Evolutionary conservation across 2,888 invertebrate genomes (phyloP).

Genomic region (Drosophila ustulata): DNA sequence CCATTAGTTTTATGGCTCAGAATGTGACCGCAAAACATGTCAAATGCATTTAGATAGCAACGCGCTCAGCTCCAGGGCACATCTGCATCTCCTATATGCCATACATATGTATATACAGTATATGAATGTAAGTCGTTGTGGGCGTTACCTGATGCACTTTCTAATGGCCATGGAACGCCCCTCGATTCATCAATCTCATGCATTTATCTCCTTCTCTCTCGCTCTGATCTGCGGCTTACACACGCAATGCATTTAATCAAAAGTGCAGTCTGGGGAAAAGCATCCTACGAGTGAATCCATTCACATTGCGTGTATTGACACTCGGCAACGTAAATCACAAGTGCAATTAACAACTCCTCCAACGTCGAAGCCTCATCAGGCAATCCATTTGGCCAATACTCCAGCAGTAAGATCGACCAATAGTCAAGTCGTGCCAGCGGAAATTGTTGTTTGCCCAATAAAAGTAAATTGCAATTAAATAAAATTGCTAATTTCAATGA

Average conservation of each 20-base stretch:
- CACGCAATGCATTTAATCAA: constrained; percentile 74
- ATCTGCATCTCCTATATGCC: neutral
- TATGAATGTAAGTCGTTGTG: constrained; percentile 29
- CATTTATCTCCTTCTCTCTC: constrained; percentile 26
- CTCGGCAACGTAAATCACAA: constrained; percentile 78
- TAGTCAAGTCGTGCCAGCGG: constrained; percentile 48
- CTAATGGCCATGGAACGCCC: constrained; percentile 56
- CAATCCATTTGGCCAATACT: constrained; percentile 43
- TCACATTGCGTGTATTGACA: constrained; percentile 76
- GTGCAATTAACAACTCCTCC: constrained; percentile 70
- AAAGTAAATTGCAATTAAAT: constrained; percentile 82
- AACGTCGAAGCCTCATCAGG: constrained; percentile 49
- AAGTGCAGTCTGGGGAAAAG: constrained; percentile 25
- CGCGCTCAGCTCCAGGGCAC: constrained; percentile 16
- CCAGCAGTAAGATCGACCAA: neutral
- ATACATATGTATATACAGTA: neutral
- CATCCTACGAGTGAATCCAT: constrained; percentile 31
- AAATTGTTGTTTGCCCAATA: constrained; percentile 80
- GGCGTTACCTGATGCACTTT: constrained; percentile 70
- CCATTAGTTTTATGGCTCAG: constrained; percentile 70
- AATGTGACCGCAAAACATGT: constrained; percentile 70
- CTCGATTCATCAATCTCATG: constrained; percentile 55
- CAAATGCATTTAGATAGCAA: constrained; percentile 75
- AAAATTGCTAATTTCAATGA: constrained; percentile 78
- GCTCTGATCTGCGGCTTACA: constrained; percentile 2